These are phyloP conservation scores for Carassius gibelio DNA, from an alignment of 2,113 vertebrate species.

Conservation along the genomic window DNA sequence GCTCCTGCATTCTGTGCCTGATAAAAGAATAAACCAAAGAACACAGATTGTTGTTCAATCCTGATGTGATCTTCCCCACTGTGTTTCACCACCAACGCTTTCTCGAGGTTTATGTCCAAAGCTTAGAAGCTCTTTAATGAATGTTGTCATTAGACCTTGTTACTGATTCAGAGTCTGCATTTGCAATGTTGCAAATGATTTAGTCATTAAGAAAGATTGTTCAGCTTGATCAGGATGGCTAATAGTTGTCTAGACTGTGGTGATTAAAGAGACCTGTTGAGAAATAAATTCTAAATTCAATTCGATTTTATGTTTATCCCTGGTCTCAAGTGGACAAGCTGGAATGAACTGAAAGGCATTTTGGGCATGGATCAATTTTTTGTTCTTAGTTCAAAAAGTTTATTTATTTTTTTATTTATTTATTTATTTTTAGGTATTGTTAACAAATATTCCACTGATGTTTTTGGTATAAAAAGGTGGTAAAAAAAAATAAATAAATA, in stretches of 20 bases:
- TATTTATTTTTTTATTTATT: no score
- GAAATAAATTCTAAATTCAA: conserved; percentile 15
- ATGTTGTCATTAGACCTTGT: conserved; percentile 39
- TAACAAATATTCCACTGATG: no score
- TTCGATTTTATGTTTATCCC: conserved; percentile 34
- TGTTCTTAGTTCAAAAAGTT: no score
- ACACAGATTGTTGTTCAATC: conserved; percentile 18
- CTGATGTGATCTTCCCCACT: conserved; percentile 38
- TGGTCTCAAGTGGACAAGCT: conserved; percentile 17
- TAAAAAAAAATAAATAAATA: no score
- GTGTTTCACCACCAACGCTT: neutral
- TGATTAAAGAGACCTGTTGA: conserved; percentile 22
- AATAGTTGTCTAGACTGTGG: conserved; percentile 30
- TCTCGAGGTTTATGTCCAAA: neutral
- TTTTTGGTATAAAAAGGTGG: no score
- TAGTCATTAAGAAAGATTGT: neutral
- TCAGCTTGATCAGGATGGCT: neutral
- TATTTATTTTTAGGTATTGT: no score
- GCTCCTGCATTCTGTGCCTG: conserved; percentile 14
- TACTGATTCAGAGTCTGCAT: neutral
- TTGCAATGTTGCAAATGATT: conserved; percentile 24
- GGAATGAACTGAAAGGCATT: neutral
- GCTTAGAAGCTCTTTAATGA: conserved; percentile 3
- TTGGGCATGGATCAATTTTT: no score
- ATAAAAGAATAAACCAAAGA: conserved; percentile 44